phyloP scores from a whole-genome alignment of 2,888 invertebrate species.

The Yponomeuta sedellus region DNA sequence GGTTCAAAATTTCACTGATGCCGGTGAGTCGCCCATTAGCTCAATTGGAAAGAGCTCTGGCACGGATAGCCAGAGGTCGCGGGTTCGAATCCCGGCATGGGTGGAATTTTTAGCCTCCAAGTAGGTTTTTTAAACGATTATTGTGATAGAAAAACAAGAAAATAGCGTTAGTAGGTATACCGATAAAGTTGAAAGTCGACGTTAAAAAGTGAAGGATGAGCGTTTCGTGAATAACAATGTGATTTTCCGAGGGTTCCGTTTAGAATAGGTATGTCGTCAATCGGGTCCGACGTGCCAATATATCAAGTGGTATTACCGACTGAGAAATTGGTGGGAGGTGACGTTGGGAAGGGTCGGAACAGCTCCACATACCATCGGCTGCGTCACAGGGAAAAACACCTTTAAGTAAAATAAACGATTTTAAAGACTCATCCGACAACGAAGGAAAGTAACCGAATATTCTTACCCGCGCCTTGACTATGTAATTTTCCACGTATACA shows the following conservation, averaged over 20 bases:
- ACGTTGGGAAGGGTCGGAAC: slow-evolving; percentile 3
- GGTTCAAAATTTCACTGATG: too few species aligned
- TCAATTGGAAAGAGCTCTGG: too few species aligned
- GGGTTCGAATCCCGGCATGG: too few species aligned
- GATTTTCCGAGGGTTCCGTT: slow-evolving; percentile 9
- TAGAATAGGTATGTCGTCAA: slow-evolving; percentile 17
- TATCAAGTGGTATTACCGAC: slow-evolving; percentile 41
- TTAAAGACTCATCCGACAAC: background rate
- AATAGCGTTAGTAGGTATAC: too few species aligned
- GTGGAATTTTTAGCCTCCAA: too few species aligned
- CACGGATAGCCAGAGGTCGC: too few species aligned
- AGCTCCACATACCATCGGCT: background rate
- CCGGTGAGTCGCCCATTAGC: too few species aligned
- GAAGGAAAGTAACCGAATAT: too few species aligned
- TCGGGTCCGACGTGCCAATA: slow-evolving; percentile 36
- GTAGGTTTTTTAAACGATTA: too few species aligned
- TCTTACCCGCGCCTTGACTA: too few species aligned
- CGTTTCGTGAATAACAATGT: slow-evolving; percentile 13
- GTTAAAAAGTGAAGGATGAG: slow-evolving; percentile 9
- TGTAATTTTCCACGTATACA: too few species aligned
- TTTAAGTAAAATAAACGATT: slow-evolving; percentile 11
- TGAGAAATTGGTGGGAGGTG: slow-evolving; percentile 32
- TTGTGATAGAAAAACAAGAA: too few species aligned
- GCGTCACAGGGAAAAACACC: slow-evolving; percentile 2
- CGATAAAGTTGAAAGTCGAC: background rate